Conservation (phyloP, 1,140 invertebrate species). For the Babylonia areolata region DNA sequence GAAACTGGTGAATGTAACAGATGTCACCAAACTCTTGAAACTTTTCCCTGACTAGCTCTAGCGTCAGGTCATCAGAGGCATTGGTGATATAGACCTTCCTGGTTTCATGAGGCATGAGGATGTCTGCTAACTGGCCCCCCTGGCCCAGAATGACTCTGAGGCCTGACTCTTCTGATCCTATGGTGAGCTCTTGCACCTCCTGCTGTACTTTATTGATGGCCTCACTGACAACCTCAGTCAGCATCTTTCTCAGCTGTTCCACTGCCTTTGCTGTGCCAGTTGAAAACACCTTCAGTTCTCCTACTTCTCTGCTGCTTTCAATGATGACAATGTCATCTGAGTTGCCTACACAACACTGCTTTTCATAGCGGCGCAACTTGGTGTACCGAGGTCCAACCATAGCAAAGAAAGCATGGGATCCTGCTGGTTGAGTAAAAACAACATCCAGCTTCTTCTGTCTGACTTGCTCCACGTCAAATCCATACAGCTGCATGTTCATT, state of each 20-base stretch:
- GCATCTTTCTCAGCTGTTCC: not conserved
- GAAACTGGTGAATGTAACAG: conserved; percentile 32
- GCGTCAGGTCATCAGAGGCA: not conserved
- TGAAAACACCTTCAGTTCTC: conserved; percentile 51
- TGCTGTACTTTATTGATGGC: conserved; percentile 1
- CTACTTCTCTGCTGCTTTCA: conserved; percentile 55
- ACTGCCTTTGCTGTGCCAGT: conserved; percentile 27
- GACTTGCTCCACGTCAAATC: conserved; percentile 49
- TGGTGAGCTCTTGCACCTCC: conserved; percentile 34
- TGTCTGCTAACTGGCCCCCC: conserved; percentile 40
- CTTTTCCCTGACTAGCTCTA: conserved; percentile 40
- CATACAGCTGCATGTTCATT: not conserved
- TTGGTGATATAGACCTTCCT: conserved; percentile 41
- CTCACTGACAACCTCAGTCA: conserved; percentile 29
- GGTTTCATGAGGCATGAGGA: conserved; percentile 49
- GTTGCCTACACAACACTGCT: conserved; percentile 21
- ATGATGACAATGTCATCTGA: conserved; percentile 49
- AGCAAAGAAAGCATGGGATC: conserved; percentile 50
- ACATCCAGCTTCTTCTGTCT: conserved; percentile 40
- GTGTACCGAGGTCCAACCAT: conserved; percentile 61
- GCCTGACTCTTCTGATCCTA: conserved; percentile 27
- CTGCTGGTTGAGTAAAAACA: conserved; percentile 51
- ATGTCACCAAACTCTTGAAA: conserved; percentile 47
- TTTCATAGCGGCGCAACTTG: conserved; percentile 54
- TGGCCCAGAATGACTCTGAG: conserved; percentile 42